Conservation (phyloP, 2,113 vertebrate species). For the Halcyon senegalensis region DNA sequence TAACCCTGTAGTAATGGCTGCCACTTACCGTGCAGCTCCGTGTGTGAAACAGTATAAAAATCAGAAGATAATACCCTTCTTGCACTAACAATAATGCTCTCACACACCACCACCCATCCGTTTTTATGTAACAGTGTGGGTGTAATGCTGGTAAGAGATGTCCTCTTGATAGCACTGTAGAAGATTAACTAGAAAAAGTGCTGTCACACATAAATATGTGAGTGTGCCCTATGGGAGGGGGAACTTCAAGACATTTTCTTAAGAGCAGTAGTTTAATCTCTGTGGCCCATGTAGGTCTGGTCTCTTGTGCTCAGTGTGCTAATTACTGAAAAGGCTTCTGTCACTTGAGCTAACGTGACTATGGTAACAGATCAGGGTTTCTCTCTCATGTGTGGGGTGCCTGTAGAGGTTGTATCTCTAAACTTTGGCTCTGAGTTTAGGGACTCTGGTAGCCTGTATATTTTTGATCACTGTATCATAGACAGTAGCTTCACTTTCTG, state of each 20-base stretch:
- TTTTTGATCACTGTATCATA: neutral
- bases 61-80: neutral
- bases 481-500: neutral
- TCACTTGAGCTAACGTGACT: neutral
- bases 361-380: accelerated
- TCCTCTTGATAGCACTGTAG: neutral
- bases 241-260: neutral
- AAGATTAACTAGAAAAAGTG: neutral
- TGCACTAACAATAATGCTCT: neutral
- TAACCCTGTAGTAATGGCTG: neutral
- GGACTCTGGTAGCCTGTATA: neutral
- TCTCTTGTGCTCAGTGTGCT: neutral
- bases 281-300: neutral
- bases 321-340: neutral
- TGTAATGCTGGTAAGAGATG: neutral
- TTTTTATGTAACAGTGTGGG: neutral
- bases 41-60: neutral
- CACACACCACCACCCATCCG: too few species aligned
- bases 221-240: neutral
- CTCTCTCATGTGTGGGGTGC: neutral
- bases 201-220: neutral
- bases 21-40: neutral
- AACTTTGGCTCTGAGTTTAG: neutral
- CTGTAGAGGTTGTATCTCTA: neutral
- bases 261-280: neutral